These are phyloP conservation scores for Heterotis niloticus DNA, from an alignment of 2,113 vertebrate species.

Conservation along the genomic window DNA sequence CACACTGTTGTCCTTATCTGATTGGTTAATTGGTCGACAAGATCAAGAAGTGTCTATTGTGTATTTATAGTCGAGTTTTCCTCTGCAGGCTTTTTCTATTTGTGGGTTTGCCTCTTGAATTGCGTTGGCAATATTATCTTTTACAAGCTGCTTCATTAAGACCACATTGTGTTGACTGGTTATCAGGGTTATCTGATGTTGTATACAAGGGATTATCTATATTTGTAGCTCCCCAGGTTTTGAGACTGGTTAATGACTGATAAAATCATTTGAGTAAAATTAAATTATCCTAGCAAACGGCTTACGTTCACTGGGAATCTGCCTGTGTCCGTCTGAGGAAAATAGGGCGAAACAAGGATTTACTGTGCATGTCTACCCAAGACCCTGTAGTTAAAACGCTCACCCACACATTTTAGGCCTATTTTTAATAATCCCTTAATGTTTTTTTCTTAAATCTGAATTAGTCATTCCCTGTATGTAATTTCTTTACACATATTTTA, in stretches of 20 bases:
- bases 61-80: no score
- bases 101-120: conserved; percentile 27
- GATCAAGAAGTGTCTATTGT: no score
- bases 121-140: conserved; percentile 49
- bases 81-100: no score
- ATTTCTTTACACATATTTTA: conserved; percentile 62
- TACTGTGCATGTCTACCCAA: background rate
- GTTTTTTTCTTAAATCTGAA: no score
- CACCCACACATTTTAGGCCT: background rate
- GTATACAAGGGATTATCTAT: conserved; percentile 52
- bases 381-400: no score
- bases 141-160: conserved; percentile 55
- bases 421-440: conserved; percentile 46
- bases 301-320: conserved; percentile 39
- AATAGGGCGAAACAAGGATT: background rate
- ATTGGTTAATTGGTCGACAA: no score
- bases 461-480: conserved; percentile 4
- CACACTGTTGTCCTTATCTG: no score
- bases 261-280: conserved; percentile 52
- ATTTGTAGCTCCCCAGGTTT: conserved; percentile 38
- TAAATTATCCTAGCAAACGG: conserved; percentile 49
- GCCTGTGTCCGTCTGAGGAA: conserved; percentile 18
- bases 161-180: conserved; percentile 55
- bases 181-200: conserved; percentile 43
- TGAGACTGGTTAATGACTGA: conserved; percentile 61